Percentiles rank a stretch among this genome's conserved stretches.
These are phyloP conservation scores for Myotis planiceps DNA, from an alignment of 2,797 vertebrate genomes.

Conservation along the genomic window DNA sequence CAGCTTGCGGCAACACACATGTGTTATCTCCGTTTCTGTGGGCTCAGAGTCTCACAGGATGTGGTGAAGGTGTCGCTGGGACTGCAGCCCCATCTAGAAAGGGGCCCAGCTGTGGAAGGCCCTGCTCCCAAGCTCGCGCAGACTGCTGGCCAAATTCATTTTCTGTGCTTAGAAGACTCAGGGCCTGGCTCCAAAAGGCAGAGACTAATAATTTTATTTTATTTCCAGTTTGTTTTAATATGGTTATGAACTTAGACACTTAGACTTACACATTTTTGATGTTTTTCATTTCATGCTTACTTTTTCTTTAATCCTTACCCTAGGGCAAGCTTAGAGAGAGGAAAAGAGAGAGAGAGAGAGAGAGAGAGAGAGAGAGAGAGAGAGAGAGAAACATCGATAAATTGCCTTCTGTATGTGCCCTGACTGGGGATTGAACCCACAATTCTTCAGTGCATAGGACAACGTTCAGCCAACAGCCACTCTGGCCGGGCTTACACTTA, in stretches of 20 bases:
- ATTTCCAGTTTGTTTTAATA: background rate
- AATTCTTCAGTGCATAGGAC: background rate
- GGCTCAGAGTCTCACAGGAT: background rate
- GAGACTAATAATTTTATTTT: background rate
- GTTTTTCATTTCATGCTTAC: background rate
- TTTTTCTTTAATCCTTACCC: background rate
- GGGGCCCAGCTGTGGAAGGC: too few species aligned
- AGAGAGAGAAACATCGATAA: background rate
- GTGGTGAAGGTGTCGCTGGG: background rate
- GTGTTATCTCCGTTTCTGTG: background rate
- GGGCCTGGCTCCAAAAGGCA: background rate
- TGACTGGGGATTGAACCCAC: background rate
- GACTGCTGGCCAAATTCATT: background rate
- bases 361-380: background rate
- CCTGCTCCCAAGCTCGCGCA: background rate
- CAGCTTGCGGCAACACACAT: rapidly evolving
- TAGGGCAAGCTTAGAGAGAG: background rate
- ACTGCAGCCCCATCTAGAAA: background rate
- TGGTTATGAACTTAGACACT: background rate
- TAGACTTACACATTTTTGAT: background rate
- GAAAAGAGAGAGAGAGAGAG: background rate
- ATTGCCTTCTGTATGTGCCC: background rate
- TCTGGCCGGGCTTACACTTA: background rate
- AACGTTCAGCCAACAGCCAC: background rate
- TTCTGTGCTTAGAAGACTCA: background rate